Evolutionary conservation across 2,888 invertebrate genomes (phyloP).

Genomic region (Clistopyga incitator): DNA sequence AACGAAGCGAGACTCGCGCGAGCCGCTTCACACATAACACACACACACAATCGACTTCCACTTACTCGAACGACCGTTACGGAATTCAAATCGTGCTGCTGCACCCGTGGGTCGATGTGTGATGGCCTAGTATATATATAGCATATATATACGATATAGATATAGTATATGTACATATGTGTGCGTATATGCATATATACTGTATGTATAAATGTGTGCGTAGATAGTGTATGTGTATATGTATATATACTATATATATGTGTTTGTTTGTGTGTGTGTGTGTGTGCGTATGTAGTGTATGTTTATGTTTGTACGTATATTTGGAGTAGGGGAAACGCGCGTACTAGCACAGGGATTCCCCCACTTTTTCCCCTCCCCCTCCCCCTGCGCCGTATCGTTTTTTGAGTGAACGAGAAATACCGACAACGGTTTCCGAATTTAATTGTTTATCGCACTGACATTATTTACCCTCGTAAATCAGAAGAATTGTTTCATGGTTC

Average conservation of each 20-base stretch:
- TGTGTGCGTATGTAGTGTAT: background rate
- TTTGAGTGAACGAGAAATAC: background rate
- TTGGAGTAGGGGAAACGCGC: background rate
- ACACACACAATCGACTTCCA: constrained; percentile 52
- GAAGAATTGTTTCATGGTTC: constrained; percentile 46
- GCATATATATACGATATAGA: no score
- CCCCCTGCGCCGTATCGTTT: no score
- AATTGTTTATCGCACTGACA: constrained; percentile 12
- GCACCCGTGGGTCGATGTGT: constrained; percentile 67
- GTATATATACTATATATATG: no score
- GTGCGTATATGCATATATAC: constrained; percentile 7
- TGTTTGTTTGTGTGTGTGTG: background rate
- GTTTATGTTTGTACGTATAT: no score
- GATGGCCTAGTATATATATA: constrained; percentile 13
- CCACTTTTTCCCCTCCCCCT: constrained; percentile 2
- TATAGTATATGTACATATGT: background rate
- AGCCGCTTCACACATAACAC: constrained; percentile 14
- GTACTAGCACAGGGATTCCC: background rate
- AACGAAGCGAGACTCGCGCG: constrained; percentile 5
- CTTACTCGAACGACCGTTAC: constrained; percentile 69
- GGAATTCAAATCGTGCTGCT: constrained; percentile 70
- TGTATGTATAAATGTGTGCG: background rate
- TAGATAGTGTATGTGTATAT: no score
- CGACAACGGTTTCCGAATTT: background rate
- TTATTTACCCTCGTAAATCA: constrained; percentile 37